Evolutionary conservation across 2,113 vertebrate genomes (phyloP).

Genomic region (Pelobates fuscus): DNA sequence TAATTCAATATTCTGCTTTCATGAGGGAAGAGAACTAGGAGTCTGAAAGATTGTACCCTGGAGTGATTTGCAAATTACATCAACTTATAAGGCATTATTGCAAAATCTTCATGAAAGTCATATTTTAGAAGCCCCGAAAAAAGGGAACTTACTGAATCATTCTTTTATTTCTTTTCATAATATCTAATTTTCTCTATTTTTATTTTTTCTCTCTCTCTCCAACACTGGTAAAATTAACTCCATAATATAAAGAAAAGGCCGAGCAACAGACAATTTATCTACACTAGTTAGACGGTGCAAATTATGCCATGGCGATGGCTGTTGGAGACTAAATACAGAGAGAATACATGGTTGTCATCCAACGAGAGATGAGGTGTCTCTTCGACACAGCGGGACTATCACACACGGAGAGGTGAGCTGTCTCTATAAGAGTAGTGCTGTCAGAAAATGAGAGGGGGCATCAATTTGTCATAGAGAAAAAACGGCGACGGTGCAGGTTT

Average conservation of each 20-base stretch:
- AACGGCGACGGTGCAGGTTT: background rate
- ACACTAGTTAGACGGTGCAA: too few species aligned
- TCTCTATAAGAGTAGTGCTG: background rate
- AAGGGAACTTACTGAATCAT: background rate
- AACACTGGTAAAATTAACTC: background rate
- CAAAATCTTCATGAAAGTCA: background rate
- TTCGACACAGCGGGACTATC: background rate
- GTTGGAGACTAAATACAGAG: background rate
- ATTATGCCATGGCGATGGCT: background rate
- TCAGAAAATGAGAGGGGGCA: background rate
- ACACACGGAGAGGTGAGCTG: background rate
- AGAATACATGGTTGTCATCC: background rate
- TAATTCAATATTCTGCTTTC: too few species aligned
- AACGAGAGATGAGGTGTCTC: background rate
- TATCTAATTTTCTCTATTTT: too few species aligned
- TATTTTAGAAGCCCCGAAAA: background rate
- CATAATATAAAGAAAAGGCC: too few species aligned
- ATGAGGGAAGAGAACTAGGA: too few species aligned
- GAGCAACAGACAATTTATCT: too few species aligned
- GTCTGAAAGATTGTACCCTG: background rate
- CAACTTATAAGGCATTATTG: slow-evolving; percentile 23
- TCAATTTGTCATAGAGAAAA: background rate
- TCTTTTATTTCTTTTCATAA: too few species aligned
- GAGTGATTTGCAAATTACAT: slow-evolving; percentile 10
- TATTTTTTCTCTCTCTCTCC: background rate